Percentiles rank a stretch among this genome's conserved stretches.
Conservation (phyloP, 2,797 vertebrate species). For the Lacerta bilineata region DNA sequence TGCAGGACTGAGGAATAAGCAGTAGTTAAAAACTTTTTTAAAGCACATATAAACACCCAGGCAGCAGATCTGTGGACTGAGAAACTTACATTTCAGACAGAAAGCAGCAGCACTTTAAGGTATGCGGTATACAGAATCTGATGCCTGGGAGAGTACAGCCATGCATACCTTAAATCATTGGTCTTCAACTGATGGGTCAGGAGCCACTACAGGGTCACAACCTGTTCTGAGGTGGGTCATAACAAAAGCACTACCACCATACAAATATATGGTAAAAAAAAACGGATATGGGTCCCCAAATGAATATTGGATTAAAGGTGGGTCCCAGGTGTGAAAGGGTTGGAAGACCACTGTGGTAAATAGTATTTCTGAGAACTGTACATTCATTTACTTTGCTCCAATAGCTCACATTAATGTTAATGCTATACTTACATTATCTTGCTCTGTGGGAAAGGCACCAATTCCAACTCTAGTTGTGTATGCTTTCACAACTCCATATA, state of each 20-base stretch:
- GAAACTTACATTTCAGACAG: neutral
- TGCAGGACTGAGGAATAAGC: slow-evolving; percentile 15
- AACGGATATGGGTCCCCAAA: too few relatives aligned
- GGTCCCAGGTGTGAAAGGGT: too few relatives aligned
- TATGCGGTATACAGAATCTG: neutral
- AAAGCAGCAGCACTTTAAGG: neutral
- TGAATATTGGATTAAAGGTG: too few relatives aligned
- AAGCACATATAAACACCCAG: neutral
- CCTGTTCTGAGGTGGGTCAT: too few relatives aligned
- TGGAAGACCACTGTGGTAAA: too few relatives aligned
- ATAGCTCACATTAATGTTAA: slow-evolving; percentile 1
- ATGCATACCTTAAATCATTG: neutral
- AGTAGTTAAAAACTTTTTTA: slow-evolving; percentile 10
- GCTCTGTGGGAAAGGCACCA: slow-evolving; percentile 96
- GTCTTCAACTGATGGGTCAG: too few relatives aligned
- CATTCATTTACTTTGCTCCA: neutral
- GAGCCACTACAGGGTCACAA: too few relatives aligned
- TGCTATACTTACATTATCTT: slow-evolving; percentile 88
- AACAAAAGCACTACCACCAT: too few relatives aligned
- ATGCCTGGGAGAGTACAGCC: neutral
- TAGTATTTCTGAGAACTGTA: neutral
- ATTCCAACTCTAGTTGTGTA: slow-evolving; percentile 98
- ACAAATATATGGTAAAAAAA: too few relatives aligned
- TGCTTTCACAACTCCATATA: slow-evolving; percentile 96
- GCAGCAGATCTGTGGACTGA: slow-evolving; percentile 3